phyloP scores from a whole-genome alignment of 2,113 vertebrate genomes.

The Melanerpes formicivorus region DNA sequence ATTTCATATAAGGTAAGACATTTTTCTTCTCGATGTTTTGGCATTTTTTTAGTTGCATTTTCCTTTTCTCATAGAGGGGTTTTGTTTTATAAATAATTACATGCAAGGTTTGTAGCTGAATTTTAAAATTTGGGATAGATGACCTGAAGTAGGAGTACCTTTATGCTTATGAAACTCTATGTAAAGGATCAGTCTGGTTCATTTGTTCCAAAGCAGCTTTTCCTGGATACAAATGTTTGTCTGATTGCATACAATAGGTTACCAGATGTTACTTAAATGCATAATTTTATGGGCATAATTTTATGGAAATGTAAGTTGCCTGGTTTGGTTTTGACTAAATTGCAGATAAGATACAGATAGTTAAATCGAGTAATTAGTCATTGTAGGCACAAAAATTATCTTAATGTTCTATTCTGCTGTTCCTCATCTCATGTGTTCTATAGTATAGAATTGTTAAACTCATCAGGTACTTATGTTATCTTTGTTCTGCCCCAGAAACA shows the following conservation, averaged over 20 bases:
- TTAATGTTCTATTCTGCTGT: background rate
- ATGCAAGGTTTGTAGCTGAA: background rate
- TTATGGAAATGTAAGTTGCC: background rate
- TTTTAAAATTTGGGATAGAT: background rate
- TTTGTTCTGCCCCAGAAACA: background rate
- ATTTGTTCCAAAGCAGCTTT: background rate
- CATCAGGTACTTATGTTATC: background rate
- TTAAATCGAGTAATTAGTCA: background rate
- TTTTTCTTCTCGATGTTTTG: background rate
- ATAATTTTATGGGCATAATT: background rate
- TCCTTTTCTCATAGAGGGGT: background rate
- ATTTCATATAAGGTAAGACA: slow-evolving; percentile 90
- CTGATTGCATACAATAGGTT: background rate
- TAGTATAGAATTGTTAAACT: background rate
- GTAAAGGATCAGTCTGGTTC: background rate
- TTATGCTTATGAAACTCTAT: background rate
- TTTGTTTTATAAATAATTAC: background rate
- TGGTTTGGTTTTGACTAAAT: background rate
- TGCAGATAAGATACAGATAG: background rate
- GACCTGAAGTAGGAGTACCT: background rate
- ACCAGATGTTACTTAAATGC: background rate
- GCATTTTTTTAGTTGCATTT: background rate
- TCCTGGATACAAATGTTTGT: background rate
- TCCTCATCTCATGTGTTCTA: background rate
- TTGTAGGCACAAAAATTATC: background rate